These are phyloP conservation scores for Brachyrhaphis roseni DNA, from an alignment of 2,797 vertebrate species.

Conservation along the genomic window DNA sequence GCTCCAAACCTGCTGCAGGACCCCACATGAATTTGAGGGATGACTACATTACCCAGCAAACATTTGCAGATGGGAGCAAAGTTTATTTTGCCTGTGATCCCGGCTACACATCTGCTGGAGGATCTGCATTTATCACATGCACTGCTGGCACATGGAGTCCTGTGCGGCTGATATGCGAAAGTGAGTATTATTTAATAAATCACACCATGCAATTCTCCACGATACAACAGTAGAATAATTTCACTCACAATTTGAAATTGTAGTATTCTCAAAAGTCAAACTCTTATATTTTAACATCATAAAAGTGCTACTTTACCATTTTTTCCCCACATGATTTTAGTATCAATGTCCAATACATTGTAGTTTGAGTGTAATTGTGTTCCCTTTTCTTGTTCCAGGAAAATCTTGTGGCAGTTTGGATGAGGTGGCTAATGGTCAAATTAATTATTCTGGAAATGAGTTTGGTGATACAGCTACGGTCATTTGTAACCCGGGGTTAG, in stretches of 20 bases:
- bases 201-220: background rate
- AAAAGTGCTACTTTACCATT: background rate
- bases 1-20: constrained; percentile 8
- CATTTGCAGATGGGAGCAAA: background rate
- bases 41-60: rapidly evolving
- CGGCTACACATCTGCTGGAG: background rate
- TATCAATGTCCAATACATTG: background rate
- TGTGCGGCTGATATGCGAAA: constrained; percentile 30
- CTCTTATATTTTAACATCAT: background rate
- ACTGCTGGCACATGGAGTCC: constrained; percentile 36
- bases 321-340: background rate
- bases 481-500: constrained; percentile 23
- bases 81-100: constrained; percentile 21
- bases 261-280: background rate
- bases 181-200: constrained; percentile 46
- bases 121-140: constrained; percentile 11
- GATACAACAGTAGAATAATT: background rate
- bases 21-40: constrained; percentile 12
- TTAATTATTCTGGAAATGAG: background rate
- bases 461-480: constrained; percentile 34
- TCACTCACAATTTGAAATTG: background rate
- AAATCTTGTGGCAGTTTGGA: constrained; percentile 21
- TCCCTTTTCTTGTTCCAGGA: background rate
- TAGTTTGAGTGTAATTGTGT: background rate
- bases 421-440: rapidly evolving